phyloP scores from a whole-genome alignment of 2,113 vertebrate species.

The Leucoraja erinaceus region DNA sequence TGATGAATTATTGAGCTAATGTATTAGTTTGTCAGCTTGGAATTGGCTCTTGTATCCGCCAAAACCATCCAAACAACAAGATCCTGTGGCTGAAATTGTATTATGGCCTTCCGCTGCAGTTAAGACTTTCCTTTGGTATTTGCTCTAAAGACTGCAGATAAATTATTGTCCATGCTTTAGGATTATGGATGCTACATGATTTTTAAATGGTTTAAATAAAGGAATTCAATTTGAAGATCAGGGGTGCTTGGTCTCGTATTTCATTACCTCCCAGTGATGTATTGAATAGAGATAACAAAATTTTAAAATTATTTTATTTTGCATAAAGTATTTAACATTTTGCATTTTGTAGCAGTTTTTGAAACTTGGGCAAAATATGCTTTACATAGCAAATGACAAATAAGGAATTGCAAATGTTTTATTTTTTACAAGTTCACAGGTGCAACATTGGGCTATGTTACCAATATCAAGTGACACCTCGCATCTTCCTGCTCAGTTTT shows the following conservation, averaged over 20 bases:
- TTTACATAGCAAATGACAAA: neutral
- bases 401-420: neutral
- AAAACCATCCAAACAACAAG: neutral
- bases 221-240: neutral
- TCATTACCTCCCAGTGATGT: neutral
- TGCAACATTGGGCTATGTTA: neutral
- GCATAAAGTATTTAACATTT: neutral
- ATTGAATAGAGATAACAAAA: neutral
- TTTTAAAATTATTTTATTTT: neutral
- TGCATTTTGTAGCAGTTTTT: neutral
- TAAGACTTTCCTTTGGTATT: neutral
- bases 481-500: neutral
- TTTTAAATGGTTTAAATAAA: neutral
- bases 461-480: neutral
- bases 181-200: neutral
- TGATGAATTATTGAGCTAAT: slow-evolving; percentile 35
- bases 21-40: neutral
- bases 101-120: neutral
- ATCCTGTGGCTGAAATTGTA: neutral
- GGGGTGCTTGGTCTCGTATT: neutral
- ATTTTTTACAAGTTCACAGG: neutral
- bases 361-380: neutral
- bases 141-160: neutral
- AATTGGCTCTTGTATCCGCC: neutral
- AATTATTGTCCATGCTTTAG: neutral